Evolutionary conservation across 2,888 invertebrate species (phyloP), one percentile per base, ranked within the genome.

Genomic region (Thyatira batis): DNA sequence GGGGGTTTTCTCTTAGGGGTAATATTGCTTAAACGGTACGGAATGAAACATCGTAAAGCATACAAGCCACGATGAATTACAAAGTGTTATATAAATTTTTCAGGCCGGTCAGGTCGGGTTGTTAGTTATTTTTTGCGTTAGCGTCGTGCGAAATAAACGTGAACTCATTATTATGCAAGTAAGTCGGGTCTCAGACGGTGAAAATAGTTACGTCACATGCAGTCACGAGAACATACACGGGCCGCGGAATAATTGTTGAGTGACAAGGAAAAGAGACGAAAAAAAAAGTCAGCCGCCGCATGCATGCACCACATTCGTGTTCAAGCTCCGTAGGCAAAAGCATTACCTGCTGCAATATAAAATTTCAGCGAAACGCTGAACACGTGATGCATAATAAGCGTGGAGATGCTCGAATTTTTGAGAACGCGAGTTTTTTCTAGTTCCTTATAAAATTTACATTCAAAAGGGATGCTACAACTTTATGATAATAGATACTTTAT

Each of bases 121-220:
- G 43, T 51, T 57, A 51, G 45, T 27, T 49, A 50, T 65, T 75
- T 71, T 76, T 76, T 71, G 68, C 59, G 59, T 63, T 63, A 69
- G 71, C 71, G 69, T 73, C 78, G 77, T 76, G 78, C 71, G 60
- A 76, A 75, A 72, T 69, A 69, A 71, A 72, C 76, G 73, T 72
- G 73, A 66, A 68, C 71, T 72, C 67, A 71, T 75, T 75, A 76
- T 75, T 80, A 79, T 78, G 76, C 76, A 79, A 76, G 71, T 61
- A 55, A 64, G 70, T 67, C 62, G 57, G 64, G 69, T 65, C 63
- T 64, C 68, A 67, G 71, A 63, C 71, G 71, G 78, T 73, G 73
- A 78, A 80, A 78, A 76, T 72, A 63, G 70, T 81, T 80, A 75
- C 78, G 71, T 78, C 78, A 80, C 61, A 69, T 62, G 60, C 66